Conservation (phyloP, 2,888 invertebrate species). For the Monoplex corrugatus region DNA sequence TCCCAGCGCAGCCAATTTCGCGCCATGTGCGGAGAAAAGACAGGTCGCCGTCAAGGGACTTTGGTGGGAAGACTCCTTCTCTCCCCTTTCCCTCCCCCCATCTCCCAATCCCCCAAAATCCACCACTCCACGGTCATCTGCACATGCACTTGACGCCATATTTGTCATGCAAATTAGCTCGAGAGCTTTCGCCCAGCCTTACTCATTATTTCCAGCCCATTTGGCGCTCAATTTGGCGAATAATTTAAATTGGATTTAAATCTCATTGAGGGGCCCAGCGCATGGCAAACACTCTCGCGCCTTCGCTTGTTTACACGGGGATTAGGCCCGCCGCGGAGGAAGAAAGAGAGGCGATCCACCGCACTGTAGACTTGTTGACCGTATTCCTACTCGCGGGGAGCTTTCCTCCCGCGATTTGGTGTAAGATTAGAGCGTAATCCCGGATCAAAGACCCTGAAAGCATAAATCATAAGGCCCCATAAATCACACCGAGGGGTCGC, state of each 20-base stretch:
- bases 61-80: no score
- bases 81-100: background rate
- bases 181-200: background rate
- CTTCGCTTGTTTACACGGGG: constrained; percentile 39
- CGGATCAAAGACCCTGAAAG: constrained; percentile 3
- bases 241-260: constrained; percentile 53
- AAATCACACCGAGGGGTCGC: constrained; percentile 29
- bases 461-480: constrained; percentile 45
- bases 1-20: no score
- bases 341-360: background rate
- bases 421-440: constrained; percentile 40
- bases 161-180: constrained; percentile 53
- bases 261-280: constrained; percentile 46
- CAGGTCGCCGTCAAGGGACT: no score
- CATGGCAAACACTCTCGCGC: constrained; percentile 35
- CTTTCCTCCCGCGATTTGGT: constrained; percentile 21
- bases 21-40: no score
- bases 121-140: constrained; percentile 41
- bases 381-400: constrained; percentile 22
- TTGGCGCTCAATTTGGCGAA: constrained; percentile 52
- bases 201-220: constrained; percentile 50
- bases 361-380: constrained; percentile 41
- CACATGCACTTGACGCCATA: constrained; percentile 48
- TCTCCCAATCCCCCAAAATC: background rate
- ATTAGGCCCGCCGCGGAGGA: constrained; percentile 31